A percentile compares a stretch with the other conserved stretches of the same genome.
phyloP scores from a whole-genome alignment of 2,113 vertebrate species.

The Meriones unguiculatus region DNA sequence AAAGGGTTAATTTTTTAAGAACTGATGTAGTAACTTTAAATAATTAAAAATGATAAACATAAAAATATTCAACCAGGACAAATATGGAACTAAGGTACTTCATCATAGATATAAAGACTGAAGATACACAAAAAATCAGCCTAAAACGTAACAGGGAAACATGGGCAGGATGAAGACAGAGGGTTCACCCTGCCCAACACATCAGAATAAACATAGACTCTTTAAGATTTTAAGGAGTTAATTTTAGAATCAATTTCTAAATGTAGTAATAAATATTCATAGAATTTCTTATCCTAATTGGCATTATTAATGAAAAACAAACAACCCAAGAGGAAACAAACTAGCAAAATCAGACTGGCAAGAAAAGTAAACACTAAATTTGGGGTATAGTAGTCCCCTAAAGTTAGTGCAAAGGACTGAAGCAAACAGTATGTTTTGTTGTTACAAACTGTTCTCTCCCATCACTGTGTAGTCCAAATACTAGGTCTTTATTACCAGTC shows the following conservation, averaged over 20 bases:
- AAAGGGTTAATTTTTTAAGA: not conserved
- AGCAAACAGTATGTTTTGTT: not conserved
- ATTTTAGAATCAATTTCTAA: slow-evolving; percentile 23
- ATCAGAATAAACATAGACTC: slow-evolving; percentile 9
- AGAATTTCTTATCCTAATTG: slow-evolving; percentile 5
- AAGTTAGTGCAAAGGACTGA: not conserved
- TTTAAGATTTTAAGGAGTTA: slow-evolving; percentile 39
- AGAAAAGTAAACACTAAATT: not conserved
- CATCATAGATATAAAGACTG: slow-evolving; percentile 21
- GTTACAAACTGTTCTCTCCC: slow-evolving; percentile 1
- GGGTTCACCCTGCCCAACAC: not conserved
- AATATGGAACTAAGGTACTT: slow-evolving; percentile 9
- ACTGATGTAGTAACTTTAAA: slow-evolving; percentile 35
- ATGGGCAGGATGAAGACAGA: slow-evolving; percentile 13
- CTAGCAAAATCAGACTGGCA: not conserved
- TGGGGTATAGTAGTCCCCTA: not conserved
- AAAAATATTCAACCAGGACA: slow-evolving; percentile 13
- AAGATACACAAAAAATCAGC: not conserved
- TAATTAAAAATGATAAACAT: slow-evolving; percentile 39
- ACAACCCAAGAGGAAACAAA: slow-evolving; percentile 2
- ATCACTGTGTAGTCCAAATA: not conserved
- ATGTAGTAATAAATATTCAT: slow-evolving; percentile 43
- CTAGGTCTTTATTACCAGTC: not conserved
- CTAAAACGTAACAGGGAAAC: slow-evolving; percentile 28
- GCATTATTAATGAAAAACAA: slow-evolving; percentile 16